Evolutionary conservation across 2,888 invertebrate genomes (phyloP).

Genomic region (Bembecia ichneumoniformis): DNA sequence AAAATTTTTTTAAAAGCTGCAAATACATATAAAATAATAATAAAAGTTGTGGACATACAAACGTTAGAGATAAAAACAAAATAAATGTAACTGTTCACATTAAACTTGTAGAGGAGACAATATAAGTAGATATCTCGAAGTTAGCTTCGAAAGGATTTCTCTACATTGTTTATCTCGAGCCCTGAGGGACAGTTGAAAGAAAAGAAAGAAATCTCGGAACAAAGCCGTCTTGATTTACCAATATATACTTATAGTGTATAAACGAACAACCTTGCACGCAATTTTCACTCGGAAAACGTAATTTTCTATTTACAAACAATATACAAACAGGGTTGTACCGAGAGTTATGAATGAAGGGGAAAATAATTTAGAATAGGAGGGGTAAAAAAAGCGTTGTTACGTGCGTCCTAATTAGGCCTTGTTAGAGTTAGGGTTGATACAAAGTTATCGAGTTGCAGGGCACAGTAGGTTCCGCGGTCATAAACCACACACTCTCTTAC

Average conservation of each 20-base stretch:
- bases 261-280: background rate
- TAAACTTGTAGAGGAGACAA: slow-evolving; percentile 25
- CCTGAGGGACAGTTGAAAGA: slow-evolving; percentile 39
- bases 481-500: no score
- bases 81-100: slow-evolving; percentile 14
- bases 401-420: no score
- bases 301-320: background rate
- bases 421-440: no score
- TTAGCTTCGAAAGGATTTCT: slow-evolving; percentile 24
- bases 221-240: slow-evolving; percentile 16
- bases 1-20: no score
- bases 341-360: background rate
- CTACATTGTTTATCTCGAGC: slow-evolving; percentile 45
- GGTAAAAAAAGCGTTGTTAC: background rate
- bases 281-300: background rate
- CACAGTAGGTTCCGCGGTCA: no score
- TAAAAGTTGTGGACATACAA: no score
- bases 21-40: no score
- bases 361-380: background rate
- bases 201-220: slow-evolving; percentile 26
- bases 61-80: no score
- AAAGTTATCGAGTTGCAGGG: no score
- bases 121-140: slow-evolving; percentile 11
- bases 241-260: background rate
- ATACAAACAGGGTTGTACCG: background rate